Conservation (phyloP, 2,888 invertebrate species). For the Proisotoma minuta region DNA sequence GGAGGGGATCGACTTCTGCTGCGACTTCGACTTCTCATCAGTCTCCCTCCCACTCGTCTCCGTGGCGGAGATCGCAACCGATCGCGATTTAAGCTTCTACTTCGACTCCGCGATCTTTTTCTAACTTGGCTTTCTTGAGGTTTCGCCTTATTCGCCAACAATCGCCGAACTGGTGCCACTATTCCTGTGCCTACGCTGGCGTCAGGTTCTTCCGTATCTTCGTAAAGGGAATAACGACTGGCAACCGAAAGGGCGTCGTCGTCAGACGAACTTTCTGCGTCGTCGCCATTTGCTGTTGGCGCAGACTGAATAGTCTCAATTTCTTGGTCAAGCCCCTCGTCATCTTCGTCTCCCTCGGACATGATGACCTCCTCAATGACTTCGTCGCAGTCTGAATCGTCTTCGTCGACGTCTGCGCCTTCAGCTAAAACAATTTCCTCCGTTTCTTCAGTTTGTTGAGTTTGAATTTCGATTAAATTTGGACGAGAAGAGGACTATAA, state of each 20-base stretch:
- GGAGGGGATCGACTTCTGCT: not conserved
- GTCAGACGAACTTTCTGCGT: constrained; percentile 9
- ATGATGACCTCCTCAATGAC: constrained; percentile 7
- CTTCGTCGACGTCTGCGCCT: constrained; percentile 2
- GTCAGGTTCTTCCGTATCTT: not conserved
- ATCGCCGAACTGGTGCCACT: not conserved
- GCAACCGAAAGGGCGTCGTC: constrained; percentile 11
- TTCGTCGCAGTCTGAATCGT: constrained; percentile 11
- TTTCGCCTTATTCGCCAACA: not conserved
- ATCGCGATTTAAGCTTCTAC: not conserved
- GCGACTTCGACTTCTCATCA: not conserved
- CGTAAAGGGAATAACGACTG: constrained; percentile 8
- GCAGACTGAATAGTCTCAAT: not conserved
- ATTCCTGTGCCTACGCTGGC: not conserved
- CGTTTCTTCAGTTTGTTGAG: not conserved
- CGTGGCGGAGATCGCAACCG: constrained; percentile 3
- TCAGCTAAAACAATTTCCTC: not conserved
- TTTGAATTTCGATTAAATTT: not conserved
- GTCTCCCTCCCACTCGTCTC: not conserved
- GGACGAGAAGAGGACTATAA: not conserved
- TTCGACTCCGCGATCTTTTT: not conserved
- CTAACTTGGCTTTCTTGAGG: not conserved
- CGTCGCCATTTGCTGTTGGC: not conserved
- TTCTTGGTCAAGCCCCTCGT: too few relatives aligned
- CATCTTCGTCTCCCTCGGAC: constrained; percentile 6